These are phyloP conservation scores for Spondyliosoma cantharus DNA, from an alignment of 2,797 vertebrate genomes.

Conservation along the genomic window DNA sequence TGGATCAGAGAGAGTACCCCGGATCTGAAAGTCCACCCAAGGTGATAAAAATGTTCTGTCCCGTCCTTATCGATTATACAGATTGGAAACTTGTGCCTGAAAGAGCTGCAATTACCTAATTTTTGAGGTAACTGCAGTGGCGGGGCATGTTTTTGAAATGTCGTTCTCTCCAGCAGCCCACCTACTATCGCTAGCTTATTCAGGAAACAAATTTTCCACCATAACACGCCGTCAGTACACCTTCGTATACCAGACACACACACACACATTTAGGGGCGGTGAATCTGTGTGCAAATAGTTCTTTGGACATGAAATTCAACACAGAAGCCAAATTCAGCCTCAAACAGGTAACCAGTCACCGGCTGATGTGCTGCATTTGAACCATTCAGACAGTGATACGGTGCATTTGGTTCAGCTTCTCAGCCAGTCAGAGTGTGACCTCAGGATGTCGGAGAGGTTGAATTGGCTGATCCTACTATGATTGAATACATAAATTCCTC, in stretches of 20 bases:
- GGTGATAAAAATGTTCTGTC: constrained; percentile 78
- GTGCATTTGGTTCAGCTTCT: constrained; percentile 47
- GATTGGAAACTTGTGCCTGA: neutral
- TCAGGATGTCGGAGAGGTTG: constrained; percentile 13
- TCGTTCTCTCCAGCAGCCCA: neutral
- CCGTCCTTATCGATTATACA: neutral
- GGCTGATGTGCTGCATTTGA: constrained; percentile 29
- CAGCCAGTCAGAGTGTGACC: constrained; percentile 62
- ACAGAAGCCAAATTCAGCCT: neutral
- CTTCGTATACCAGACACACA: neutral
- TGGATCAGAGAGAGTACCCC: constrained; percentile 98
- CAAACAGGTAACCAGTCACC: constrained; percentile 17
- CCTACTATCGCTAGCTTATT: neutral
- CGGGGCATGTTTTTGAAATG: neutral
- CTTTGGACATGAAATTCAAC: constrained; percentile 22
- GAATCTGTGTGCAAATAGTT: constrained; percentile 17
- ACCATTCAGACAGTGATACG: constrained; percentile 39
- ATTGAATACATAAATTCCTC: constrained; percentile 11
- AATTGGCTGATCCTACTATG: constrained; percentile 32
- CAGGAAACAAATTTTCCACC: neutral
- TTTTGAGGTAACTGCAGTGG: neutral
- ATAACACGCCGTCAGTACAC: neutral
- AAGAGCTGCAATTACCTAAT: neutral
- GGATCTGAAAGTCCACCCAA: constrained; percentile 97
- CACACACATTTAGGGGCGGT: neutral